phyloP scores from a whole-genome alignment of 2,888 invertebrate genomes.

The Acheta domesticus region DNA sequence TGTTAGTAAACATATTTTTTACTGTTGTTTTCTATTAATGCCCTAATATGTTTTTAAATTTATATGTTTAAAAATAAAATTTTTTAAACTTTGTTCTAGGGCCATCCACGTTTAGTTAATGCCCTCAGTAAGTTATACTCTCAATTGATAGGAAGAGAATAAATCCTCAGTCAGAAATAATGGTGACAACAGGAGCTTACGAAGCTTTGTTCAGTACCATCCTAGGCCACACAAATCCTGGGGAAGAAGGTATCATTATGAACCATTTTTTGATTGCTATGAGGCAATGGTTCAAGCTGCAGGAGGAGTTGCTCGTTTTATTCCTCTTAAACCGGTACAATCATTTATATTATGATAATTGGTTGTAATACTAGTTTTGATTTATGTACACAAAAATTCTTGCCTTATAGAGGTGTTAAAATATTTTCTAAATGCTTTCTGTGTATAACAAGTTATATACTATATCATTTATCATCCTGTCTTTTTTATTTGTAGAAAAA shows the following conservation, averaged over 20 bases:
- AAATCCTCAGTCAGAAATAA: constrained; percentile 80
- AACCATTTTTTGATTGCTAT: constrained; percentile 98
- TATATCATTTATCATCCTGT: background rate
- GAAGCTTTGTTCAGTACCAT: constrained; percentile 86
- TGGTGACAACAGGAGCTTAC: constrained; percentile 92
- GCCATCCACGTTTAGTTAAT: constrained; percentile 84
- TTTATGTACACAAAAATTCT: no score
- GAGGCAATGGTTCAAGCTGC: constrained; percentile 89
- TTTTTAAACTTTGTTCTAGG: constrained; percentile 55
- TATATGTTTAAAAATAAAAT: background rate
- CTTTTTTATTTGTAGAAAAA: constrained; percentile 45
- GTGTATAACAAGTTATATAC: background rate
- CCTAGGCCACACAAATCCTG: constrained; percentile 80
- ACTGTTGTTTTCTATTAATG: no score
- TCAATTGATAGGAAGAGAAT: constrained; percentile 69
- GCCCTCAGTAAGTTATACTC: constrained; percentile 83
- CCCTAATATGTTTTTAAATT: no score
- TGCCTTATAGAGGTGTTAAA: no score
- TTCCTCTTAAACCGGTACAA: constrained; percentile 78
- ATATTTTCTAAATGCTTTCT: no score
- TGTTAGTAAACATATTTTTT: constrained; percentile 58
- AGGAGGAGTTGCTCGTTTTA: constrained; percentile 81
- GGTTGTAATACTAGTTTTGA: no score
- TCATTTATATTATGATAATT: background rate
- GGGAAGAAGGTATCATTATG: constrained; percentile 91